Evolutionary conservation across 2,888 invertebrate genomes (phyloP), one percentile per base, ranked within the genome.

Genomic region (Perdita meconis): DNA sequence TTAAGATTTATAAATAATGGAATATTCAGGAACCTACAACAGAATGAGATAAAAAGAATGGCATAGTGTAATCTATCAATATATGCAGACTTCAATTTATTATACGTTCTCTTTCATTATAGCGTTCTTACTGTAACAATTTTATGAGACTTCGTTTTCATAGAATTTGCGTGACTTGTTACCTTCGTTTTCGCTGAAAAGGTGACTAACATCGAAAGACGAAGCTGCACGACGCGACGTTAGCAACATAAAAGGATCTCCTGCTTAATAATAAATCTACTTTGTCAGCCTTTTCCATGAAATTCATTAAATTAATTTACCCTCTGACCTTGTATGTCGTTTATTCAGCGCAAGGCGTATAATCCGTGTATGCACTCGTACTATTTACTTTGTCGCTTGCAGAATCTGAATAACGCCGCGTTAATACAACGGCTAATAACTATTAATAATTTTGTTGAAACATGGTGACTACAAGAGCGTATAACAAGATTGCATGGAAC

Each of bases 351-450:
- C 16, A n/a, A 19, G 5, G 8, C 63, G 69, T 65, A 59, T 69
- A 63, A 68, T 67, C 51, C 63, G 53, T 42, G 42, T 47, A 24
- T 38, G 40, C 36, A 51, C 34, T 67, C 40, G 26, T 56, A 47
- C 10, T 38, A 67, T 79, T 75, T 59, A 66, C 68, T 72, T 68
- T 70, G 67, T 50, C 65, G 69, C 60, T 61, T 24, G 36, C 36
- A 59, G 70, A 65, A 78, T 67, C 73, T 56, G 44, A 66, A 63
- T 65, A 73, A 47, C 55, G 40, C 36, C 34, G 30, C 61, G 63
- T 34, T 60, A 64, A 63, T 57, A 30, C 42, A 16, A 13, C 38
- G 34, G 59, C 55, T 71, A 56, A 67, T 79, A 34, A 55, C 53
- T 22, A 59, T 50, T 67, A 67, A 50, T 59, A 59, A 67, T 70